Evolutionary conservation across 2,797 vertebrate species (phyloP).

Genomic region (Pelodytes ibericus): DNA sequence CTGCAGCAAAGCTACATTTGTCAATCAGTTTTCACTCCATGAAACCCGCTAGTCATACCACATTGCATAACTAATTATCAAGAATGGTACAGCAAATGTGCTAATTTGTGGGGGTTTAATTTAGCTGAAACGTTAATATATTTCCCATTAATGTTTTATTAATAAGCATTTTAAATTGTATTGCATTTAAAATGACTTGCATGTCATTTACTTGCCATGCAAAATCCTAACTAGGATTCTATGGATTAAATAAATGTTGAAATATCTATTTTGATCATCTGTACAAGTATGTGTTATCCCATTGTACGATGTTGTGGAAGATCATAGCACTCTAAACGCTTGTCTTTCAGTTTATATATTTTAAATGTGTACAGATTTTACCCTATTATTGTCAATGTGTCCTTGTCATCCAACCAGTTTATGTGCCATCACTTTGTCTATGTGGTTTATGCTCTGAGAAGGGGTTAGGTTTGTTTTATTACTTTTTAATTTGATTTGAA

Average conservation of each 20-base stretch:
- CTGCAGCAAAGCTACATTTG: slow-evolving; percentile 38
- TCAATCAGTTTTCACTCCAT: slow-evolving; percentile 22
- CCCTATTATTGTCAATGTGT: too few relatives aligned
- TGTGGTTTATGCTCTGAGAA: too few relatives aligned
- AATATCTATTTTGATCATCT: not conserved
- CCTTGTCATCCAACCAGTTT: too few relatives aligned
- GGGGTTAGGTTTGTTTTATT: too few relatives aligned
- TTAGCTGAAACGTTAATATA: slow-evolving; percentile 33
- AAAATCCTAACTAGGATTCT: slow-evolving; percentile 6
- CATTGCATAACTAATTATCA: slow-evolving; percentile 36
- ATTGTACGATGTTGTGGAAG: too few relatives aligned
- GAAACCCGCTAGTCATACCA: slow-evolving; percentile 18
- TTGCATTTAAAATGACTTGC: too few relatives aligned
- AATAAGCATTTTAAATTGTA: slow-evolving; percentile 31
- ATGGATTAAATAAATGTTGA: not conserved
- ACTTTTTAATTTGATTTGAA: too few relatives aligned
- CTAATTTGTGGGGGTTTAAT: slow-evolving; percentile 31
- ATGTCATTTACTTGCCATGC: slow-evolving; percentile 18
- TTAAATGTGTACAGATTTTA: not conserved
- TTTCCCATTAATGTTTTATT: slow-evolving; percentile 41
- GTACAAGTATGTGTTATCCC: too few relatives aligned
- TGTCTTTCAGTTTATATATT: too few relatives aligned
- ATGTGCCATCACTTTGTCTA: not conserved
- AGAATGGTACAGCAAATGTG: slow-evolving; percentile 29
- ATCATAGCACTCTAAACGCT: too few relatives aligned